These are phyloP conservation scores for Noctua janthina DNA, from an alignment of 2,888 invertebrate species.

Conservation along the genomic window DNA sequence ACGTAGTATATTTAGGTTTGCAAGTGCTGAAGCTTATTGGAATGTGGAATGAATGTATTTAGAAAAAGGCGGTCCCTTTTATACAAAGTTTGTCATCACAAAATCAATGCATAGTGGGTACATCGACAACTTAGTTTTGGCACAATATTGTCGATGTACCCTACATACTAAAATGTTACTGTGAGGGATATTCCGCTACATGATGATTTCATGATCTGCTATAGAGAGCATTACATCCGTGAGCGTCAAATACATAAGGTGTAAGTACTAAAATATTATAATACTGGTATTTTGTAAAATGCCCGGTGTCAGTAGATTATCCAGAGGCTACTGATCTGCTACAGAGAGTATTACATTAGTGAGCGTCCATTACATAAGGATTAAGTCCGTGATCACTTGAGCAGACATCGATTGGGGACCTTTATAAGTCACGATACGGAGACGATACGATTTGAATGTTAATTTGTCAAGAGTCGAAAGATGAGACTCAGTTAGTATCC, in stretches of 20 bases:
- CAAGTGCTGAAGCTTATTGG: too few relatives aligned
- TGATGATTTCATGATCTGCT: neutral
- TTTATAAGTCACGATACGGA: slow-evolving; percentile 14
- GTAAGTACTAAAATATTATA: slow-evolving; percentile 26
- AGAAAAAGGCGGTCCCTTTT: too few relatives aligned
- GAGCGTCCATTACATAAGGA: slow-evolving; percentile 44
- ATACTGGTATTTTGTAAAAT: neutral
- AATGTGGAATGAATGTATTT: too few relatives aligned
- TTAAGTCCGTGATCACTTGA: slow-evolving; percentile 26
- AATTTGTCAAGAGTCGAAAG: neutral
- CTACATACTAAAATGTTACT: too few relatives aligned
- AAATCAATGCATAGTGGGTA: too few relatives aligned
- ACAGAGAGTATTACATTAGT: slow-evolving; percentile 25
- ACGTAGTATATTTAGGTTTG: too few relatives aligned
- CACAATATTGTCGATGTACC: too few relatives aligned
- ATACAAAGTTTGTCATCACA: too few relatives aligned
- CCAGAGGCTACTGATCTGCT: slow-evolving; percentile 1
- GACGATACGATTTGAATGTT: slow-evolving; percentile 23
- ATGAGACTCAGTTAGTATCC: neutral
- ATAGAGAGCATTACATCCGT: slow-evolving; percentile 12
- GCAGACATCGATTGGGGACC: neutral
- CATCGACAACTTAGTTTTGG: too few relatives aligned
- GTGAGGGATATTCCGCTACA: too few relatives aligned
- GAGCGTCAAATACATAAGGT: slow-evolving; percentile 38
- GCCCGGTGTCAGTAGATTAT: slow-evolving; percentile 4